Base-by-base conservation (phyloP, 2,888 invertebrate species). In the Synergus laeviventris region DNA sequence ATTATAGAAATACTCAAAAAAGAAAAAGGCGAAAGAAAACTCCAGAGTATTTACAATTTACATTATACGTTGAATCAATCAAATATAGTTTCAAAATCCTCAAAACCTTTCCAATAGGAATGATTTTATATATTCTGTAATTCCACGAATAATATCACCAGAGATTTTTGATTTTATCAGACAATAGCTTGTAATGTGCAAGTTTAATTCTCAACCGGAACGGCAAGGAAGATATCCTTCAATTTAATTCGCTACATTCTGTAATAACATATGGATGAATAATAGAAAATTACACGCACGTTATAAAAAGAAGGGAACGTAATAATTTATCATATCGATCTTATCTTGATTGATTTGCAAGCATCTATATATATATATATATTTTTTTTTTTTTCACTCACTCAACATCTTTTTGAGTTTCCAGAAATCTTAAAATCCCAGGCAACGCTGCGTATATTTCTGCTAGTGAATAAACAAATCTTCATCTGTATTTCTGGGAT, bases 211-310 rank as follows among this genome's bases (percentile, higher is more conserved):
- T 21, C 12, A 56, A 56, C 56, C 5, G 56, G 56, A 56, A 21
- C 21, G 21, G 21, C 56, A n/a, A 21, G 21, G 14, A 21, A 18
- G 12, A 21, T 21, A 21, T 18, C 56, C 21, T 56, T 56, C 11
- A 56, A 56, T 56, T 21, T 49, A 49, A 49, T 49, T 49, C 49
- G n/a, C 49, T n/a, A 49, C 49, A 49, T 49, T 49, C 49, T n/a
- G n/a, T n/a, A 49, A n/a, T 49, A 16, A n/a, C 8, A 49, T 2
- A 8, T 56, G 56, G 12, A 56, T 21, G 21, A 21, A 12, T n/a
- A 8, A 49, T 49, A n/a, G 49, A 49, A n/a, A 49, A 49, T 49
- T 49, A 18, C 9, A 54, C 18, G 54, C 54, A 54, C n/a, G 18
- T 54, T 54, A 54, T 9, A 18, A 54, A 54, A 54, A 54, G n/a